Evolutionary conservation across 2,797 vertebrate species (phyloP).

Genomic region (Sebastes taczanowskii): DNA sequence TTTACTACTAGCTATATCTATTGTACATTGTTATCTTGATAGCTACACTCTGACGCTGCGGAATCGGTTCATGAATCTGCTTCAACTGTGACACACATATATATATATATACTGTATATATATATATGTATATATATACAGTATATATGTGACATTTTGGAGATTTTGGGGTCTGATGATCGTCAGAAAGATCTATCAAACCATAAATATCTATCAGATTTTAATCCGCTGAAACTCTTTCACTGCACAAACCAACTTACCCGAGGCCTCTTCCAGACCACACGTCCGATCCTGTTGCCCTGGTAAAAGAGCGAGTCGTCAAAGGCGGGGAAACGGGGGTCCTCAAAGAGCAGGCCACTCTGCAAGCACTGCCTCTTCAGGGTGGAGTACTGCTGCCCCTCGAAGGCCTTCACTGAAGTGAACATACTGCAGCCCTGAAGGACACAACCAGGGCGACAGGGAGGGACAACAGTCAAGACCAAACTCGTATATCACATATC

Average conservation of each 20-base stretch:
- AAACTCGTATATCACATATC: background rate
- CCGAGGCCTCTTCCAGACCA: slow-evolving; percentile 94
- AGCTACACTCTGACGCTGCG: too few relatives aligned
- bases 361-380: slow-evolving; percentile 93
- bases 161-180: too few relatives aligned
- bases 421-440: slow-evolving; percentile 89
- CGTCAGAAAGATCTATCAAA: background rate
- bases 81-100: too few relatives aligned
- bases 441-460: background rate
- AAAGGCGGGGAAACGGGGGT: slow-evolving; percentile 87
- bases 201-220: background rate
- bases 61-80: too few relatives aligned
- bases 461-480: slow-evolving; percentile 1
- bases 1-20: too few relatives aligned
- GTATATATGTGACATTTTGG: too few relatives aligned
- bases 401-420: slow-evolving; percentile 89
- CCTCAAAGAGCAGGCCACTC: slow-evolving; percentile 92
- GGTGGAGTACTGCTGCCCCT: slow-evolving; percentile 89
- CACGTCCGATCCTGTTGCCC: slow-evolving; percentile 86
- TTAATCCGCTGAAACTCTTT: background rate
- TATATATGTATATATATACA: too few relatives aligned
- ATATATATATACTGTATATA: too few relatives aligned
- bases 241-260: slow-evolving; percentile 75
- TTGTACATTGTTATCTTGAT: too few relatives aligned
- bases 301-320: slow-evolving; percentile 93